Percentiles rank a stretch among this genome's conserved stretches.
These are phyloP conservation scores for Melanostigma gelatinosum DNA, from an alignment of 2,113 vertebrate genomes.

Conservation along the genomic window DNA sequence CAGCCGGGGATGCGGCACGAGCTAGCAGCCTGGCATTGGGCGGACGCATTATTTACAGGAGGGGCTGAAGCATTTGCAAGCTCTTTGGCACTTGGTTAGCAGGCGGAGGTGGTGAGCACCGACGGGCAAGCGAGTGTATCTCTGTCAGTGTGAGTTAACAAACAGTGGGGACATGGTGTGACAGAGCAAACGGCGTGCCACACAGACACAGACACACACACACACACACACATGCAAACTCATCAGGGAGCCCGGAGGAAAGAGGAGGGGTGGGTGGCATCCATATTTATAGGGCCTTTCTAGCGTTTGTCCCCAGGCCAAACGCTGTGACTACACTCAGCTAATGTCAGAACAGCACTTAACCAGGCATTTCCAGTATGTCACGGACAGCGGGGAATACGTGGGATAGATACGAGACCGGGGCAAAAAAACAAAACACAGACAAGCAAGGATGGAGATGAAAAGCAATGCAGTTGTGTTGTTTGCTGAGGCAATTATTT, in stretches of 20 bases:
- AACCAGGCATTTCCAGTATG: constrained; percentile 80
- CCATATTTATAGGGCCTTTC: constrained; percentile 82
- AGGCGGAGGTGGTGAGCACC: constrained; percentile 48
- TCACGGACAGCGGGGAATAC: constrained; percentile 73
- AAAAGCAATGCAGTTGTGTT: constrained; percentile 18
- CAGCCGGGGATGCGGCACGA: constrained; percentile 50
- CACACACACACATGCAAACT: constrained; percentile 69
- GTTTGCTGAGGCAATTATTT: neutral
- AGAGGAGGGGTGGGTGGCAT: constrained; percentile 68
- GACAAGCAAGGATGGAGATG: constrained; percentile 36
- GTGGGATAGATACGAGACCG: constrained; percentile 54
- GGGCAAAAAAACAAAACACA: constrained; percentile 15
- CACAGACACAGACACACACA: constrained; percentile 49
- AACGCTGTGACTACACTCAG: constrained; percentile 80
- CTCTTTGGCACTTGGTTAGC: constrained; percentile 72
- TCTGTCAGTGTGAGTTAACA: constrained; percentile 82
- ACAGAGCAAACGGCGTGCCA: constrained; percentile 65
- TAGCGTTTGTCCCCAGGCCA: constrained; percentile 80
- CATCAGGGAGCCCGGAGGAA: constrained; percentile 60
- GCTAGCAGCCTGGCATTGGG: constrained; percentile 50
- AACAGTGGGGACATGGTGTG: constrained; percentile 75
- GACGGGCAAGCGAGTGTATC: constrained; percentile 63
- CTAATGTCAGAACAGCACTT: constrained; percentile 83
- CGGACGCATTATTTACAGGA: constrained; percentile 74
- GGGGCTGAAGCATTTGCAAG: constrained; percentile 54